Base-by-base conservation (phyloP, 2,888 invertebrate genomes). In the Eilema depressum region DNA sequence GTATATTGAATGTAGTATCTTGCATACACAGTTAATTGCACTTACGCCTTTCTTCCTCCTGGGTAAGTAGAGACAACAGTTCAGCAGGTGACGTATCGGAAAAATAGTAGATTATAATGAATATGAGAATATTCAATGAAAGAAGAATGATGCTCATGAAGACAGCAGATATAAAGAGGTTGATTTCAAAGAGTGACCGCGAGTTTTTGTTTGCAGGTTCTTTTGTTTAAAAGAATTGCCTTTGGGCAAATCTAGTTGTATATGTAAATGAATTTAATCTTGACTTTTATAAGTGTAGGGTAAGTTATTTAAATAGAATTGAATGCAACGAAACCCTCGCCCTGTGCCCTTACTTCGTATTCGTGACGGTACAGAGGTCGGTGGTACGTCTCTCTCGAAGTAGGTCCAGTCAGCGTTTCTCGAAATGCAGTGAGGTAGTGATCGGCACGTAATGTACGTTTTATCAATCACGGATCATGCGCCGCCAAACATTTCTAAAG, bases 401-500 rank as follows among this genome's bases (percentile, higher is more conserved):
- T 20, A 41, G 53, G 20, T 53, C 3, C 53, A n/a, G 7, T 26
- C 26, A 14, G 57, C 20, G 8, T 33, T 33, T 2, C 17, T 66
- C 25, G 4, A 57, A 57, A 20, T 57, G 25, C 57, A 28, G 30
- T 30, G n/a, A 28, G 10, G 63, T 23, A 64, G n/a, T 60, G 17
- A 60, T 64, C 28, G 30, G 56, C 53, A 69, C 68, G 37, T 74
- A 71, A 57, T 71, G 66, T 74, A 47, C 60, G 63, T 76, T 83
- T 85, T 79, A 81, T 84, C 82, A 82, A 83, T 82, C 76, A 78
- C 71, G 41, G 75, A 79, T 77, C 75, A 26, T 26, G 75, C 77
- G 72, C 78, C 75, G 71, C 79, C 76, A 81, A 78, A 80, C 81
- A 75, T 79, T 80, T 86, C 88, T 85, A 83, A 83, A 88, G 85